Conservation (phyloP, 1,140 invertebrate genomes). For the Oryzaephilus surinamensis region DNA sequence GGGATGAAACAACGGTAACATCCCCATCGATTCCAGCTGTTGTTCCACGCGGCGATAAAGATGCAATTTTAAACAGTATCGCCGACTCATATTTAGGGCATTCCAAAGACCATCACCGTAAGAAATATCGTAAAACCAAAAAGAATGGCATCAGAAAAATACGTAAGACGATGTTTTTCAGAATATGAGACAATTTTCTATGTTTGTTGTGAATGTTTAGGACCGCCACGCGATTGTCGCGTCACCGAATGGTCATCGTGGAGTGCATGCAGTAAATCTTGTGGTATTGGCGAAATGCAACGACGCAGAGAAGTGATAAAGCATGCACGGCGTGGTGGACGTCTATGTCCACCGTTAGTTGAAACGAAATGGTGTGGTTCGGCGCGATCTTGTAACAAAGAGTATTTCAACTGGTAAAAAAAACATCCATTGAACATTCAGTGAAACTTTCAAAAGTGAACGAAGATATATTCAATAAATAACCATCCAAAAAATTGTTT, state of each 20-base stretch:
- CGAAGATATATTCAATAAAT: no score
- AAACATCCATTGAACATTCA: no score
- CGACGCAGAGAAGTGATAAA: conserved; percentile 63
- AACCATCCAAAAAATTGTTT: no score
- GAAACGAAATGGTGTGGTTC: conserved; percentile 82
- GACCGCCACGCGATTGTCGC: conserved; percentile 59
- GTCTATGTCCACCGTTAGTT: conserved; percentile 65
- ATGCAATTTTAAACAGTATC: conserved; percentile 61
- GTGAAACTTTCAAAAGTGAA: no score
- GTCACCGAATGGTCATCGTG: conserved; percentile 81
- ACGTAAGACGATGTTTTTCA: conserved; percentile 25
- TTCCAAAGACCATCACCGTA: conserved; percentile 37
- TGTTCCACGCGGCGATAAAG: conserved; percentile 56
- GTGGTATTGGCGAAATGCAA: conserved; percentile 77
- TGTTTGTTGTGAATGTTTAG: conserved; percentile 30
- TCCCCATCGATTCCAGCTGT: conserved; percentile 37
- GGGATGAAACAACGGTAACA: conserved; percentile 24
- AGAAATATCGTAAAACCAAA: conserved; percentile 35
- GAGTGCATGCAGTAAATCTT: conserved; percentile 73
- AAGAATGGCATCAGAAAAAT: conserved; percentile 32
- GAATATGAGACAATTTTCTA: neutral
- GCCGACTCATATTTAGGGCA: conserved; percentile 50
- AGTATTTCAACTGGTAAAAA: conserved; percentile 41
- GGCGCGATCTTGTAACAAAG: conserved; percentile 52
- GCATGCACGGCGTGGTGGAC: conserved; percentile 63